Base-by-base conservation (phyloP, 2,113 vertebrate genomes). In the Cynopterus brachyotis region DNA sequence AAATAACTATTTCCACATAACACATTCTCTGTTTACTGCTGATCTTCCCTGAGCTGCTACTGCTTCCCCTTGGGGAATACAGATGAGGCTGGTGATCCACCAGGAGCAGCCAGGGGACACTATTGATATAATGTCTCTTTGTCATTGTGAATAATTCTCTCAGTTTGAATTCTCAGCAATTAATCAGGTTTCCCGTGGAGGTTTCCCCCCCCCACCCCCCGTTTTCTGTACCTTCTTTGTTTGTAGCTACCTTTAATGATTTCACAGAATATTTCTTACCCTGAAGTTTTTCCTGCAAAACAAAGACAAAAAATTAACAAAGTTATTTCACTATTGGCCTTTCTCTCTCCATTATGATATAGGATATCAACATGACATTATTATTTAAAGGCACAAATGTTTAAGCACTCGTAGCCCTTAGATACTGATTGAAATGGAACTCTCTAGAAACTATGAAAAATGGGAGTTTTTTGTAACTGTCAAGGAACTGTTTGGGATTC, bases 161-260 rank as follows among this genome's bases (percentile, higher is more conserved):
- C 47, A 57, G 26, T 70, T 79, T 47, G 70, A 90, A 70, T 75
- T 78, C 79, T 94, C 35, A 87, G 69, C 67, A 81, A 67, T 94
- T 91, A 86, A 82, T 60, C 24, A 19, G 69, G 4, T n/a, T 97
- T 35, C 55, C 69, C 22, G 78, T n/a, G 16, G 59, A 0, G 1
- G 19, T 45, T 22, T 22, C 45, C 45, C 45, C 45, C 45, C 45
- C 45, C 45, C 9, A 9, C 45, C 47, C 47, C 47, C 47, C 47
- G 3, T 16, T 50, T 50, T 50, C 50, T 50, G 1, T 5, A 28
- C 17, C 53, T 81, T 83, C 35, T 45, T 69, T 6, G 7, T 73
- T 16, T 86, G 47, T 92, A 53, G 62, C 24, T 64, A 50, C 35
- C 53, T 93, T 78, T 85, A 69, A 69, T 96, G 93, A 50, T 87